Base-by-base conservation (phyloP, 2,797 vertebrate genomes). In the Cetoscarus ocellatus region DNA sequence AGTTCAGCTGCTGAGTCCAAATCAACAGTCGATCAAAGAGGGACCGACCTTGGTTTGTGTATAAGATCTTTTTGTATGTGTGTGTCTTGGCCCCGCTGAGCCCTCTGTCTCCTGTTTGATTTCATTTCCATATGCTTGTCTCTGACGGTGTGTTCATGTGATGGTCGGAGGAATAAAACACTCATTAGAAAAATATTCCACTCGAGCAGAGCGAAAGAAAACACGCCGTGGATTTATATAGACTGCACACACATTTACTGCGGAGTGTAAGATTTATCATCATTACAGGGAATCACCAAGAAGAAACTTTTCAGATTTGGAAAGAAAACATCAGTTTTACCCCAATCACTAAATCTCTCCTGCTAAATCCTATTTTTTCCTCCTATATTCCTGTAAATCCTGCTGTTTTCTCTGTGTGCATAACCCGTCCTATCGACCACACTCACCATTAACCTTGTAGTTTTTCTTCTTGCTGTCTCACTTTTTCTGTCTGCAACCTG, bases 161-260 rank as follows among this genome's bases (percentile, higher is more conserved):
- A 69, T n/a, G 61, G 58, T 75, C 58, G 8, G 45, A 64, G 66
- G 72, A 82, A 84, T 86, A 83, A 88, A 86, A 77, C 67, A 59
- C 55, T 81, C 67, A 80, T 88, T 89, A 79, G 70, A 86, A 76
- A 88, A 84, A 82, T 86, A 67, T 84, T 90, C 78, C 70, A 73
- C n/a, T 83, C 18, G 71, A 77, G 80, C 76, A 72, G 18, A 84
- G 81, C 50, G 53, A 90, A 82, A 80, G 81, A 88, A 90, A 90
- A 85, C 76, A 84, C 8, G 34, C 55, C 17, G 59, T 71, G 66
- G 82, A 85, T 88, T 88, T 77, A 83, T 78, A 75, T 47, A 54
- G 61, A 67, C 57, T 45, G n/a, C 54, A 50, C 73, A 48, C 53
- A 65, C 64, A 61, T 57, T 42, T 36, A 45, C 67, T 55, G 79